These are phyloP conservation scores for Lepidurus couesii DNA, from an alignment of 1,140 invertebrate genomes.

Conservation along the genomic window DNA sequence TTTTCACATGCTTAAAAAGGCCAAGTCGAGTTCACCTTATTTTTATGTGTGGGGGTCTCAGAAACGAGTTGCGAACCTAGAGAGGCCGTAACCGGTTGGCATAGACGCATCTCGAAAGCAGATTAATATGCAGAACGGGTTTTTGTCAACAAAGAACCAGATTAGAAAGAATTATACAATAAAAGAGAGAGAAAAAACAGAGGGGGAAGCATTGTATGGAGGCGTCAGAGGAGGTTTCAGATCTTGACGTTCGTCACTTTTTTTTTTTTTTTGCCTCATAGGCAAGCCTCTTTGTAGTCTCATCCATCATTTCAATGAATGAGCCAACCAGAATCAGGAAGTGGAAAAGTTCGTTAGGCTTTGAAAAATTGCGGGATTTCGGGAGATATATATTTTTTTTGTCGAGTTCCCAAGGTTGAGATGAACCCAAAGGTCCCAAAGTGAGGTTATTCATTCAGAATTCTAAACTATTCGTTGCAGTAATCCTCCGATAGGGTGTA, in stretches of 20 bases:
- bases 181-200: neutral
- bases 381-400: no score
- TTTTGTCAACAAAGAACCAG: neutral
- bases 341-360: no score
- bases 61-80: neutral
- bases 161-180: neutral
- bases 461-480: no score
- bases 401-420: no score
- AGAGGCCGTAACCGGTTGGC: conserved; percentile 12
- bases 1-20: no score
- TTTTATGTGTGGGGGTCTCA: neutral
- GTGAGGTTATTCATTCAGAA: no score
- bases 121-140: neutral
- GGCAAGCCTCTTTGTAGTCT: neutral
- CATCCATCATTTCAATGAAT: conserved; percentile 10
- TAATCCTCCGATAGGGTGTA: no score
- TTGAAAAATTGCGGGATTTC: no score
- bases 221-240: neutral
- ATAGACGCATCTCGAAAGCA: neutral
- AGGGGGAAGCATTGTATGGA: neutral
- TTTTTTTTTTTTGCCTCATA: neutral
- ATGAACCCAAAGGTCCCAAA: no score
- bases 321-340: neutral
- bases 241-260: neutral
- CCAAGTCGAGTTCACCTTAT: neutral